Conservation (phyloP, 2,113 vertebrate genomes). For the Eonycteris spelaea region DNA sequence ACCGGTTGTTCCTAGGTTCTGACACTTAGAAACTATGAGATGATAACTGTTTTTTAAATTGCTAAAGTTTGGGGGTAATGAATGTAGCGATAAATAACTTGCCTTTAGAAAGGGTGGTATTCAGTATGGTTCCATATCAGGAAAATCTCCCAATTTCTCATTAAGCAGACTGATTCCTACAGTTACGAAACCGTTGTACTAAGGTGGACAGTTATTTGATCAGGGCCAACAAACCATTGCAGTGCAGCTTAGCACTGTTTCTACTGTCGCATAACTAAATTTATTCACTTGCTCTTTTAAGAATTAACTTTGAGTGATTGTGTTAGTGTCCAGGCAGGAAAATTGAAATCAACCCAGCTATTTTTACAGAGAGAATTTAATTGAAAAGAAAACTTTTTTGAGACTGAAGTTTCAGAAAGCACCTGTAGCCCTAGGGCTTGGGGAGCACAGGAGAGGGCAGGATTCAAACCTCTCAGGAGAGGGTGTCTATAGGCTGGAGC, state of each 20-base stretch:
- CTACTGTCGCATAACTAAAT: background rate
- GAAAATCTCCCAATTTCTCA: background rate
- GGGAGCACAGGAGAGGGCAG: background rate
- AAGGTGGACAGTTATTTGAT: background rate
- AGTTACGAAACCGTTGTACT: background rate
- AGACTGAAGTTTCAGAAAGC: background rate
- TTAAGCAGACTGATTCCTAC: background rate
- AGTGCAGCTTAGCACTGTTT: background rate
- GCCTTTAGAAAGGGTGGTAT: background rate
- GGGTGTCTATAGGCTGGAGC: background rate
- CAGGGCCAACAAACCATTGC: background rate
- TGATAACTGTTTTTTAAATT: background rate
- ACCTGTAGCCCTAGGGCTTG: background rate
- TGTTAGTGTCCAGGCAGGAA: background rate
- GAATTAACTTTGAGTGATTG: background rate
- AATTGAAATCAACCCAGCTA: background rate
- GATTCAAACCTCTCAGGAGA: background rate
- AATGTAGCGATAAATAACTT: background rate
- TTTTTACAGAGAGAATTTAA: background rate
- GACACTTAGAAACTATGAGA: background rate
- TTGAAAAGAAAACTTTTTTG: background rate
- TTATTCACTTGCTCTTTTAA: constrained; percentile 1
- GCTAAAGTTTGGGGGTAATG: background rate
- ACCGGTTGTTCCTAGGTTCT: background rate
- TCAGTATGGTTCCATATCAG: background rate